Percentiles rank a stretch among this genome's conserved stretches.
phyloP scores from a whole-genome alignment of 2,113 vertebrate genomes.

The Solea senegalensis region DNA sequence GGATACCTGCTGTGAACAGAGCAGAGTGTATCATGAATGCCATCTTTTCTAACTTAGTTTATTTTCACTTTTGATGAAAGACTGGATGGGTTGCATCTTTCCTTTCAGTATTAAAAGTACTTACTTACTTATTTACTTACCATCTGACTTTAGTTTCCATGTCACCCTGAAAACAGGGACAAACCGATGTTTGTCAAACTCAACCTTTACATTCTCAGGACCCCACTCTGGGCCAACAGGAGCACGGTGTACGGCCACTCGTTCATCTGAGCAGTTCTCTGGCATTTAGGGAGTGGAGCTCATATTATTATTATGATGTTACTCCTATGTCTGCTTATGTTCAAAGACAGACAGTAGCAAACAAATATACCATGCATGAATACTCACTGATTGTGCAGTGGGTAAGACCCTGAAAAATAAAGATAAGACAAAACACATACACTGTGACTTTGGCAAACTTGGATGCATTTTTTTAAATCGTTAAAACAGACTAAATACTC shows the following conservation, averaged over 20 bases:
- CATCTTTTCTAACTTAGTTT: background rate
- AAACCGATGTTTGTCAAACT: constrained; percentile 23
- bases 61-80: background rate
- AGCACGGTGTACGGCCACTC: rapidly evolving
- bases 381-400: constrained; percentile 72
- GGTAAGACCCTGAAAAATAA: constrained; percentile 40
- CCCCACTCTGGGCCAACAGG: constrained; percentile 31
- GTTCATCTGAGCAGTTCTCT: constrained; percentile 68
- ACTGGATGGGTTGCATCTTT: background rate
- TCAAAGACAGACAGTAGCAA: background rate
- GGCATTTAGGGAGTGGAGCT: background rate
- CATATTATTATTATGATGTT: background rate
- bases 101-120: too few species aligned
- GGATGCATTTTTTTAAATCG: too few species aligned
- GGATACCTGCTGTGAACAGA: constrained; percentile 47
- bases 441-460: background rate
- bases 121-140: constrained; percentile 67
- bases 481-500: constrained; percentile 4
- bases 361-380: background rate
- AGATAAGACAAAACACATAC: background rate
- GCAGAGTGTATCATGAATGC: background rate
- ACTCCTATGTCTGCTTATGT: background rate
- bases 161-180: constrained; percentile 60
- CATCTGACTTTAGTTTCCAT: constrained; percentile 53
- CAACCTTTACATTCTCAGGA: background rate